Conservation (phyloP, 2,797 vertebrate genomes). For the Ctenosaura bakeri region DNA sequence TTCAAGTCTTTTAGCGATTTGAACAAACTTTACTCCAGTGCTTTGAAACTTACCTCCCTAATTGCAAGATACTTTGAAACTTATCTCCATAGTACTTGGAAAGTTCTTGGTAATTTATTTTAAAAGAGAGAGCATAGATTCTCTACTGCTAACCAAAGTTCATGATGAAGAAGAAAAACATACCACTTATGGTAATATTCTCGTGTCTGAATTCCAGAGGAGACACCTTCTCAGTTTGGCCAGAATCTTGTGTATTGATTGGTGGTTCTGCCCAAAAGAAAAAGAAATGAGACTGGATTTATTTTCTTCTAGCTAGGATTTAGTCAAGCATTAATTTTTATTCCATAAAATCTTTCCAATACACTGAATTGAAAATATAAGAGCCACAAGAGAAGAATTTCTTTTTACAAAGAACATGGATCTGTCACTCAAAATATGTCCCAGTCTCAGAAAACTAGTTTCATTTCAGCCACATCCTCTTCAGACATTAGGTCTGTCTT, state of each 20-base stretch:
- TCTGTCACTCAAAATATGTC: neutral
- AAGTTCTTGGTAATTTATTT: neutral
- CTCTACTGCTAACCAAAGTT: neutral
- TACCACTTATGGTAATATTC: constrained; percentile 59
- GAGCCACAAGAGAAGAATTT: neutral
- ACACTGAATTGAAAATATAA: neutral
- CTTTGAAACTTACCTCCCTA: neutral
- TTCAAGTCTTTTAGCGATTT: neutral
- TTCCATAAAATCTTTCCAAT: too few species aligned
- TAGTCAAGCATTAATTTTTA: too few species aligned
- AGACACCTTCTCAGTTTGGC: fast-evolving
- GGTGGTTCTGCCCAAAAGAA: constrained; percentile 1
- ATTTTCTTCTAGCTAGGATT: neutral
- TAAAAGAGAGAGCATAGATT: neutral
- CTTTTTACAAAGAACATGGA: neutral
- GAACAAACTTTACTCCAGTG: neutral
- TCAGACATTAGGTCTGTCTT: neutral
- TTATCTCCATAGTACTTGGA: neutral
- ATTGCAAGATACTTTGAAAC: neutral
- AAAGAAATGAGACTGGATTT: neutral
- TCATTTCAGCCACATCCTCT: neutral
- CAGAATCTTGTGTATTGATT: neutral
- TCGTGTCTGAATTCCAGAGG: neutral
- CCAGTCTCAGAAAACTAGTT: neutral
- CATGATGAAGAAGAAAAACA: constrained; percentile 13